Base-by-base conservation (phyloP, 2,113 vertebrate species). In the Neopipo cinnamomea region DNA sequence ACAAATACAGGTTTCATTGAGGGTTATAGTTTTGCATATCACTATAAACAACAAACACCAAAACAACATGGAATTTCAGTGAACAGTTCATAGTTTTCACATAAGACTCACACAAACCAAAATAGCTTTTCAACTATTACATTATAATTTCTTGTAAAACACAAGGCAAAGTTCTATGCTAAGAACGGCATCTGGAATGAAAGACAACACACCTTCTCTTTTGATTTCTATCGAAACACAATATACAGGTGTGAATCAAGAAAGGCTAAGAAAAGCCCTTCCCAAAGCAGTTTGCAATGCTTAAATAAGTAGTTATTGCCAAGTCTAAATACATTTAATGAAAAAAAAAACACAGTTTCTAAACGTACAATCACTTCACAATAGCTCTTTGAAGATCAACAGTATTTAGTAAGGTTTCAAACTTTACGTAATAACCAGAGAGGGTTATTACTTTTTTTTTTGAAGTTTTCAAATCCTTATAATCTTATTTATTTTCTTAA, bases 61-160 rank as follows among this genome's bases (percentile, higher is more conserved):
- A 55, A 89, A 8, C 15, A 39, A 70, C 12, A 49, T 0, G 0
- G 14, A 65, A 76, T 72, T 92, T 56, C 71, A 56, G n/a, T n/a
- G 8, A 91, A 39, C 0, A 2, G 39, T 56, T 85, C 35, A 19
- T 1, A 49, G 33, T 12, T 68, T 37, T 79, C 58, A 50, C 35
- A 25, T 0, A 46, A 15, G 12, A 25, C 10, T 78, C 31, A 46
- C 0, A 66, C 4, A 65, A 68, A 72, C 3, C 7, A 25, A 22
- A 85, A 44, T 0, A 67, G 18, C 19, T 58, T 73, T 75, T 44
- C 41, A 44, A 10, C 31, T 85, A 53, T 42, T 59, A 41, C 9
- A 22, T 39, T 25, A 9, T 11, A 13, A 28, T 15, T 17, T 7
- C 67, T 17, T 13, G 7, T 37, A 58, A 85, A 85, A 59, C 33